Evolutionary conservation across 2,113 vertebrate genomes (phyloP), one percentile per base, ranked within the genome.

Genomic region (Nyctibius bracteatus): DNA sequence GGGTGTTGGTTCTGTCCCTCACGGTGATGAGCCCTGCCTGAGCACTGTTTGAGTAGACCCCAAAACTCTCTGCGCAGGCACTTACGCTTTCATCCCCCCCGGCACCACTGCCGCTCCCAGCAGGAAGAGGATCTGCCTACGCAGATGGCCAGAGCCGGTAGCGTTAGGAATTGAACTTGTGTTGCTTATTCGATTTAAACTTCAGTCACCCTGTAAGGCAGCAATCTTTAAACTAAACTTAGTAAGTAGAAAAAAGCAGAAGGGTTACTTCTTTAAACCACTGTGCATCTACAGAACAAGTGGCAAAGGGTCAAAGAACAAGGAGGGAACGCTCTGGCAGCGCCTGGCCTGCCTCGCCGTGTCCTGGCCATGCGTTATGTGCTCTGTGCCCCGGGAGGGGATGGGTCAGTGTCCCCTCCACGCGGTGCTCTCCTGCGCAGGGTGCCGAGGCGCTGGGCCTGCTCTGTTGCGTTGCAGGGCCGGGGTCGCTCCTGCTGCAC

Each of bases 251-350:
- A 12, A 37, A 6, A 9, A 6, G 22, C 27, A 25, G 43, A 20
- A 31, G 43, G 31, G 10, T 5, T 5, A 3, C 8, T 30, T 68
- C 25, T 52, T 43, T 12, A 33, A 43, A 13, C 30, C 12, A 1
- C 1, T 9, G 25, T 28, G 17, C 4, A 0, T 3, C 1, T 2
- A 3, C 62, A 54, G 43, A 39, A 6, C 28, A 2, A 28, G 57
- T 4, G 10, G 46, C 66, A 75, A 22, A 83, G 62, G 87, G 87
- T 71, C 70, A 66, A 2, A 12, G 21, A 31, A 5, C 31, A 4
- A 9, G 73, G 1, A 12, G 74, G 54, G 31, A 12, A 13, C 1
- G 21, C 5, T 6, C 25, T 25, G 90, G 90, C 75, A 66, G 83
- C 0, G 14, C 85, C 39, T 6, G 73, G 51, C 77, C 20, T 1